Percentiles rank a stretch among this genome's conserved stretches.
These are phyloP conservation scores for Drosophila tanythrix DNA, from an alignment of 2,888 invertebrate genomes.

Conservation along the genomic window DNA sequence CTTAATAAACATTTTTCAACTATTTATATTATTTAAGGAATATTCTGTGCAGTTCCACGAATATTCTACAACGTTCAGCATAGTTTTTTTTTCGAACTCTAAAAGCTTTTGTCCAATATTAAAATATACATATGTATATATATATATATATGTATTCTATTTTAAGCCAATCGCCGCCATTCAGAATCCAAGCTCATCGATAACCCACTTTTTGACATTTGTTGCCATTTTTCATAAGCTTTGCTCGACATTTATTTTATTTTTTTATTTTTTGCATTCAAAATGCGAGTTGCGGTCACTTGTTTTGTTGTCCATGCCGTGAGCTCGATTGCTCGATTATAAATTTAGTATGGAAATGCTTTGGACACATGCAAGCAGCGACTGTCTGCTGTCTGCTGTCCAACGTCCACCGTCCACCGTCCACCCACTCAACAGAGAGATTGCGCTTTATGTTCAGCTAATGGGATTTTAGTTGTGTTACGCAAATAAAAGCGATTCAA, in stretches of 20 bases:
- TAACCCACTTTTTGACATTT: conserved; percentile 42
- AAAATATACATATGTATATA: neutral
- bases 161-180: neutral
- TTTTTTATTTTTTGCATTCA: conserved; percentile 7
- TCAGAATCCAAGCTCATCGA: conserved; percentile 16
- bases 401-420: conserved; percentile 15
- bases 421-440: conserved; percentile 52
- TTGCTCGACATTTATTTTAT: conserved; percentile 21
- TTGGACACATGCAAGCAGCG: conserved; percentile 44
- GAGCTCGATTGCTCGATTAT: conserved; percentile 35
- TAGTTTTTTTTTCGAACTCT: neutral
- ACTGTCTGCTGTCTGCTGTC: conserved; percentile 6
- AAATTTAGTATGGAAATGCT: conserved; percentile 38
- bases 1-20: rapidly evolving
- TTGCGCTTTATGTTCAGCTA: conserved; percentile 68
- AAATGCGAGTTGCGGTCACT: conserved; percentile 32
- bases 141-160: neutral
- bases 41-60: neutral
- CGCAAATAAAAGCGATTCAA: conserved; percentile 66
- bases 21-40: neutral
- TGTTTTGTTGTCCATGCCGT: conserved; percentile 35
- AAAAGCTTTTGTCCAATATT: neutral
- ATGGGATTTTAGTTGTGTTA: conserved; percentile 77
- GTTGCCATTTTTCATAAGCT: conserved; percentile 43
- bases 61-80: neutral